These are phyloP conservation scores for Meleagris gallopavo DNA, from an alignment of 2,113 vertebrate genomes.

Conservation along the genomic window DNA sequence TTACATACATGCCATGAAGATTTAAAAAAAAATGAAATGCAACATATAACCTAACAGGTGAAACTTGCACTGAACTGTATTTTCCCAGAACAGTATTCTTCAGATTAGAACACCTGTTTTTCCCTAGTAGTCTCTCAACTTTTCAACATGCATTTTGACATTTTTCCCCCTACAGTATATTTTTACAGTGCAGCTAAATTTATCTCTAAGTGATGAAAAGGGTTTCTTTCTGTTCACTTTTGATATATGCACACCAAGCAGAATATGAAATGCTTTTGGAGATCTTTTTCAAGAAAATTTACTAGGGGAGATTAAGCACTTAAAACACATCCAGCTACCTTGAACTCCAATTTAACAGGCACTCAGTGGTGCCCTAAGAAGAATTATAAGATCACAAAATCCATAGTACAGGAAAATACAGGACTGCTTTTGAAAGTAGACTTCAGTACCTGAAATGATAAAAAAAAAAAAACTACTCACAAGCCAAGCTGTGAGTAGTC, in stretches of 20 bases:
- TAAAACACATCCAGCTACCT: constrained; percentile 46
- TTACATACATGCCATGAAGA: not conserved
- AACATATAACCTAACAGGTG: not conserved
- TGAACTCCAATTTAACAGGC: constrained; percentile 62
- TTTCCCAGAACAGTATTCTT: not conserved
- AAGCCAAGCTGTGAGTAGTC: not conserved
- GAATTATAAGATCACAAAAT: constrained; percentile 45
- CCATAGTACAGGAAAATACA: constrained; percentile 7
- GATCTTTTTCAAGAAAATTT: constrained; percentile 36
- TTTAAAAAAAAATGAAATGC: not conserved
- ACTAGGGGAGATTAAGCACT: constrained; percentile 60
- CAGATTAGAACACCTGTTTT: not conserved
- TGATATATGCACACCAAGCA: constrained; percentile 32
- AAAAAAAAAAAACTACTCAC: constrained; percentile 28
- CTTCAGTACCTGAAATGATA: no score
- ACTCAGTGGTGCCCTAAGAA: not conserved
- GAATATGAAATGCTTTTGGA: constrained; percentile 36
- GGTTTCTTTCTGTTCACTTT: constrained; percentile 60
- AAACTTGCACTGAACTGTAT: not conserved
- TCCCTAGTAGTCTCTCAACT: not conserved
- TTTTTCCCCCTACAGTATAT: not conserved
- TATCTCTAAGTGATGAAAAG: constrained; percentile 51
- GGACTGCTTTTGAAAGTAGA: constrained; percentile 7
- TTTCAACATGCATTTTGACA: not conserved
- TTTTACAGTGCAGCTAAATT: constrained; percentile 20